Conservation (phyloP, 1,140 invertebrate genomes). For the Luehdorfia chinensis region DNA sequence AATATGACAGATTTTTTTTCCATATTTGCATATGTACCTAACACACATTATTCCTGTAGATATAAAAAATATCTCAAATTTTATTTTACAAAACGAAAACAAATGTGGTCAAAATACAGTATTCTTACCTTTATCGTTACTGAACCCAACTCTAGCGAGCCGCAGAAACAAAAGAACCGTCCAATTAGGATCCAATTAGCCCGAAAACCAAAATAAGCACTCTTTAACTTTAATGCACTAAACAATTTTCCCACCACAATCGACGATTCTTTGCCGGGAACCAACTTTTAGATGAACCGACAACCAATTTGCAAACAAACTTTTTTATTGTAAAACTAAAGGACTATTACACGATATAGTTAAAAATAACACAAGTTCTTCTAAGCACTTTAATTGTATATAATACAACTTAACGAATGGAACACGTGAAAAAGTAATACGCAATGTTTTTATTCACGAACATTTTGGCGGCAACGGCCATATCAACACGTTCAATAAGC, state of each 20-base stretch:
- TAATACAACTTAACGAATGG: slow-evolving; percentile 18
- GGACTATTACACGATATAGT: slow-evolving; percentile 13
- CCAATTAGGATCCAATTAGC: slow-evolving; percentile 19
- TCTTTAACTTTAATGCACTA: slow-evolving; percentile 20
- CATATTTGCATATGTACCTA: too few species aligned
- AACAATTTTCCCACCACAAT: slow-evolving; percentile 22
- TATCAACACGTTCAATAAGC: slow-evolving; percentile 33
- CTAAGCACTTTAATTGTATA: slow-evolving; percentile 22
- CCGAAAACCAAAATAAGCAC: slow-evolving; percentile 26
- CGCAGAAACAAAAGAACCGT: slow-evolving; percentile 4
- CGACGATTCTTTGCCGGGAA: slow-evolving; percentile 3
- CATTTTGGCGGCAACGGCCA: slow-evolving; percentile 28
- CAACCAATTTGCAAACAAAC: slow-evolving; percentile 18
- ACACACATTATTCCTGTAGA: too few species aligned
- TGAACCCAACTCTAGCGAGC: not conserved
- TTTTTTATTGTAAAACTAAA: slow-evolving; percentile 9
- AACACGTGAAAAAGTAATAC: slow-evolving; percentile 15
- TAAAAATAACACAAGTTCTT: slow-evolving; percentile 22
- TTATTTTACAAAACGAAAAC: too few species aligned
- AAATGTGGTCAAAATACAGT: too few species aligned
- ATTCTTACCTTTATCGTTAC: slow-evolving; percentile 4
- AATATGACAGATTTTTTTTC: too few species aligned
- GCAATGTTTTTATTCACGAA: slow-evolving; percentile 39
- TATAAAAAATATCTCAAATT: too few species aligned
- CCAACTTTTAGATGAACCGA: slow-evolving; percentile 27